phyloP scores from a whole-genome alignment of 2,888 invertebrate species.

The Lomographa bimaculata region DNA sequence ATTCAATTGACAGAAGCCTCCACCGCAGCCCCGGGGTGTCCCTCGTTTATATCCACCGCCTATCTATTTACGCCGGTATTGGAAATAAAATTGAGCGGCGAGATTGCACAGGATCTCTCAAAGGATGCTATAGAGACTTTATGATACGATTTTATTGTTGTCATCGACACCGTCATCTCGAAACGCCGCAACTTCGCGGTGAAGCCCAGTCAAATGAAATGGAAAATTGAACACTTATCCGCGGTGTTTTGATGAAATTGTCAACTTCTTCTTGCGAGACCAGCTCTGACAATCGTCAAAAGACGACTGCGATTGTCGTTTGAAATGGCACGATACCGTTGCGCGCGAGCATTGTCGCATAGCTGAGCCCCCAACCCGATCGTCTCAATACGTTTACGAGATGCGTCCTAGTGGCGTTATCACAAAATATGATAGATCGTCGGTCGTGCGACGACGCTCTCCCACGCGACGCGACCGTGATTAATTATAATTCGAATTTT shows the following conservation, averaged over 20 bases:
- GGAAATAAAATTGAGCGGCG: constrained; percentile 73
- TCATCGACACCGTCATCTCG: constrained; percentile 60
- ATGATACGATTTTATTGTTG: constrained; percentile 72
- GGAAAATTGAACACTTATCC: constrained; percentile 51
- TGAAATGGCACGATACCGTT: constrained; percentile 57
- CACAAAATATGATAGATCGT: constrained; percentile 83
- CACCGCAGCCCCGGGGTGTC: constrained; percentile 68
- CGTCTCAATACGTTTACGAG: constrained; percentile 72
- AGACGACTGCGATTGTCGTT: constrained; percentile 36
- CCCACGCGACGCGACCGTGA: constrained; percentile 79
- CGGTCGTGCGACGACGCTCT: constrained; percentile 73
- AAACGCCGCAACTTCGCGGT: constrained; percentile 50
- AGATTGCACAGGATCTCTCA: constrained; percentile 70
- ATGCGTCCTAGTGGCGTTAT: constrained; percentile 79
- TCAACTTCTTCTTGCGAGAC: constrained; percentile 25
- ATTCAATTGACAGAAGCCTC: constrained; percentile 79
- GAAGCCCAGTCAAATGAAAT: constrained; percentile 43
- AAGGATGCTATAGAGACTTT: constrained; percentile 69
- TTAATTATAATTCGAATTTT: constrained; percentile 84
- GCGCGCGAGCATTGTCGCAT: constrained; percentile 58
- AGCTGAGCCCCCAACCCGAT: constrained; percentile 64
- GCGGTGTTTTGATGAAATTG: constrained; percentile 33
- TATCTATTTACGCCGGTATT: constrained; percentile 73
- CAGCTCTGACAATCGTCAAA: constrained; percentile 31
- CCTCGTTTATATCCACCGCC: constrained; percentile 70